A percentile compares a stretch with the other conserved stretches of the same genome.
Evolutionary conservation across 2,113 vertebrate genomes (phyloP).

Genomic region (Triplophysa dalaica): DNA sequence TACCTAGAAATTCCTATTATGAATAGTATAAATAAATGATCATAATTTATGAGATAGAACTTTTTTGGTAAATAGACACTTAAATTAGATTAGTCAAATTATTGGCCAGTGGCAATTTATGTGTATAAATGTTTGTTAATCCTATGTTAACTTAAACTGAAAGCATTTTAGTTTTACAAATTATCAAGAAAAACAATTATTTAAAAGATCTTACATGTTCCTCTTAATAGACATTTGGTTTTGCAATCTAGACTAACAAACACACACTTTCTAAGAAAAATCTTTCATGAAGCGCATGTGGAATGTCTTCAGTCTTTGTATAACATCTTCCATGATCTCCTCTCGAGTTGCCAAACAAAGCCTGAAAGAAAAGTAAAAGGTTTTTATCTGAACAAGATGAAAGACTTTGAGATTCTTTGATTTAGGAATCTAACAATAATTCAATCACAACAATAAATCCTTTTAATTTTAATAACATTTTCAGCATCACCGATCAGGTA

Average conservation of each 20-base stretch:
- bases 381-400: too few relatives aligned
- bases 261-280: conserved; percentile 57
- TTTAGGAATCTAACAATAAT: neutral
- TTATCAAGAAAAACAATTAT: too few relatives aligned
- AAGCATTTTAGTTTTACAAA: too few relatives aligned
- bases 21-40: too few relatives aligned
- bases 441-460: too few relatives aligned
- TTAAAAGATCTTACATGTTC: neutral
- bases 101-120: too few relatives aligned
- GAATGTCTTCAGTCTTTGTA: conserved; percentile 64
- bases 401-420: neutral
- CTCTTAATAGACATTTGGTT: neutral
- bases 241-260: neutral
- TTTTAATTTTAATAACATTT: neutral
- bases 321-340: conserved; percentile 58
- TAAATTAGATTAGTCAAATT: too few relatives aligned
- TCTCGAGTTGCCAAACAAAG: conserved; percentile 48
- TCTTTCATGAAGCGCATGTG: conserved; percentile 67
- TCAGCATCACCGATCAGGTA: neutral
- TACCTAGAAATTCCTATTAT: too few relatives aligned
- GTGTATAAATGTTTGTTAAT: too few relatives aligned
- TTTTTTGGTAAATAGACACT: too few relatives aligned
- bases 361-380: conserved; percentile 45
- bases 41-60: too few relatives aligned
- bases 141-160: too few relatives aligned